Evolutionary conservation across 53 echinoderm and acorn worm genomes (phyloP).

Genomic region (Astropecten irregularis): DNA sequence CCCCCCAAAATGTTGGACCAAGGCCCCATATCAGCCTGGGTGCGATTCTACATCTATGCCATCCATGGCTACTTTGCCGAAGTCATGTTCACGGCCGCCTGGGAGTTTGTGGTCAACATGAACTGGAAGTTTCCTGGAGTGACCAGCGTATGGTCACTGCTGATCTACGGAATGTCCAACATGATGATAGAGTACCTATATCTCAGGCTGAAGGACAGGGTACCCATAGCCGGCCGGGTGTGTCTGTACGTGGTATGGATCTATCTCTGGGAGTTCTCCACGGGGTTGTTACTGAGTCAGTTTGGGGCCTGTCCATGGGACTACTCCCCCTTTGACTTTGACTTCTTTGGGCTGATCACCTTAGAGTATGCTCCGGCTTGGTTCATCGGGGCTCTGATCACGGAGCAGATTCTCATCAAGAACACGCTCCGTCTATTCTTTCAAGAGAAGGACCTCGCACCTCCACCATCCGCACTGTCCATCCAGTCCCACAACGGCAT

Average conservation of each 20-base stretch:
- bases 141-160: slow-evolving; percentile 95
- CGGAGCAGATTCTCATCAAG: slow-evolving; percentile 90
- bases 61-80: slow-evolving; percentile 98
- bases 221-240: slow-evolving; percentile 55
- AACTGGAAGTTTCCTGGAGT: slow-evolving; percentile 95
- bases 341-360: slow-evolving; percentile 93
- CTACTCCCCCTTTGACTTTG: slow-evolving; percentile 95
- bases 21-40: slow-evolving; percentile 79
- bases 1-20: slow-evolving; percentile 85
- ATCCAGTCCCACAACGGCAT: slow-evolving; percentile 49
- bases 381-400: slow-evolving; percentile 77
- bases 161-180: slow-evolving; percentile 86
- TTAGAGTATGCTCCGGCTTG: slow-evolving; percentile 96
- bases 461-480: no score
- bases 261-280: slow-evolving; percentile 94
- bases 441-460: background rate
- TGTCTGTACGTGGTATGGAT: slow-evolving; percentile 87
- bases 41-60: slow-evolving; percentile 96
- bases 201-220: slow-evolving; percentile 65
- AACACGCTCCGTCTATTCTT: slow-evolving; percentile 82
- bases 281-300: slow-evolving; percentile 81
- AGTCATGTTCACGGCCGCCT: slow-evolving; percentile 97
- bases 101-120: slow-evolving; percentile 98
- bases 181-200: slow-evolving; percentile 89
- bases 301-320: slow-evolving; percentile 98